phyloP scores from a whole-genome alignment of 1,140 invertebrate species.

The Platyscapa corneri region DNA sequence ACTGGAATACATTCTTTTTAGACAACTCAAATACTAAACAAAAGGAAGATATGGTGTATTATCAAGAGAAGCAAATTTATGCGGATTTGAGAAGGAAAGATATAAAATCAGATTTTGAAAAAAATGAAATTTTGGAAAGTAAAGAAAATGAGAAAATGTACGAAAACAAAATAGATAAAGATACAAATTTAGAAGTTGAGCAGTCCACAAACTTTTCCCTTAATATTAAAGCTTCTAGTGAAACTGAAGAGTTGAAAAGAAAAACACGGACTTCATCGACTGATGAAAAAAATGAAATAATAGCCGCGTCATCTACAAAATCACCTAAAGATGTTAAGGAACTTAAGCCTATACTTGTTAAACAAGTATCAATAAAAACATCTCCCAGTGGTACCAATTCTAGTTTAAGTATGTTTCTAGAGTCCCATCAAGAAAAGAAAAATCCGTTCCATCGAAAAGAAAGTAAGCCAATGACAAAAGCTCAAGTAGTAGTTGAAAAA shows the following conservation, averaged over 20 bases:
- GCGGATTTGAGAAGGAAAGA: background rate
- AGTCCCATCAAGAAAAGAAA: slow-evolving; percentile 18
- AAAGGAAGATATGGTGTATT: background rate
- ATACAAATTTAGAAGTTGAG: background rate
- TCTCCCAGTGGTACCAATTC: background rate
- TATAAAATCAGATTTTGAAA: background rate
- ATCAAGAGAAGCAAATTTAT: background rate
- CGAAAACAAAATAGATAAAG: background rate
- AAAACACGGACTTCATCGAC: background rate
- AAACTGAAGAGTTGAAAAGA: background rate
- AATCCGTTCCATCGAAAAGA: background rate
- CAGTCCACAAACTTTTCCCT: background rate
- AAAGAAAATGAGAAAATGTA: background rate
- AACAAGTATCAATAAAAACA: background rate
- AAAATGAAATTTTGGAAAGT: background rate
- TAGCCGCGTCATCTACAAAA: background rate
- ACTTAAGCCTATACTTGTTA: background rate
- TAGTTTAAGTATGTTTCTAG: background rate
- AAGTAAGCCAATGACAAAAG: slow-evolving; percentile 16
- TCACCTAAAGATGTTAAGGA: background rate
- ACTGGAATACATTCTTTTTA: background rate
- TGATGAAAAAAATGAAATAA: background rate
- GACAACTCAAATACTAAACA: background rate
- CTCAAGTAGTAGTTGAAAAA: slow-evolving; percentile 49
- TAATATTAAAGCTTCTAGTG: background rate